A percentile compares a stretch with the other conserved stretches of the same genome.
Conservation (phyloP, 64 coral and sea anemone genomes). For the Actinia tenebrosa region DNA sequence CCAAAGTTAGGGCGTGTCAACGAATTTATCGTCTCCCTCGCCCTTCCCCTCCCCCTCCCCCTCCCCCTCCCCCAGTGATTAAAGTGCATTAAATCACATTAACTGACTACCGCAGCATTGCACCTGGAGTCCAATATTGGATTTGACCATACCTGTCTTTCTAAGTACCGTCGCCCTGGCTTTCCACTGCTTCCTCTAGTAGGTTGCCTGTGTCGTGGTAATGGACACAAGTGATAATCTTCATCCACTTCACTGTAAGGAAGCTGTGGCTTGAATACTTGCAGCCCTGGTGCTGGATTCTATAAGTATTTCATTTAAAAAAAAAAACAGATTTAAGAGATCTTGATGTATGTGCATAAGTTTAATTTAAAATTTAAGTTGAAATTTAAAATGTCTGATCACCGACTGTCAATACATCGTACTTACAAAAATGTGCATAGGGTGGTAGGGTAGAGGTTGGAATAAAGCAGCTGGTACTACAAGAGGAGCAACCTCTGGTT, state of each 20-base stretch:
- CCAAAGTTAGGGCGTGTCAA: too few relatives aligned
- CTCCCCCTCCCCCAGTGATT: too few relatives aligned
- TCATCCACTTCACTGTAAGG: constrained; percentile 91
- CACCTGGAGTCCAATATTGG: too few relatives aligned
- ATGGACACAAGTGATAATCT: constrained; percentile 87
- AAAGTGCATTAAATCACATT: too few relatives aligned
- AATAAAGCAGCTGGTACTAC: constrained; percentile 83
- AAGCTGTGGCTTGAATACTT: constrained; percentile 67
- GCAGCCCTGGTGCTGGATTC: constrained; percentile 89
- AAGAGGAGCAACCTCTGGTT: constrained; percentile 74
- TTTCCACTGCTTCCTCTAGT: constrained; percentile 51
- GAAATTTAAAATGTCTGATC: too few relatives aligned
- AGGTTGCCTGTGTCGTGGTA: constrained; percentile 69
- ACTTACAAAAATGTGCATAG: constrained; percentile 96
- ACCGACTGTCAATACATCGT: neutral
- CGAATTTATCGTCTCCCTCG: too few relatives aligned
- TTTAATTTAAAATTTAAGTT: too few relatives aligned
- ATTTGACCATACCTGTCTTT: constrained; percentile 66
- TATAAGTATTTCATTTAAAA: neutral
- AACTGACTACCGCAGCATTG: too few relatives aligned
- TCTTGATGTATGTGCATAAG: too few relatives aligned
- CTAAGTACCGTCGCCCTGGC: constrained; percentile 73
- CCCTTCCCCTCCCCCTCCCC: too few relatives aligned
- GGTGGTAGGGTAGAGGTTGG: constrained; percentile 61
- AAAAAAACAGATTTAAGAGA: too few relatives aligned